These are phyloP conservation scores for Polylopha cassiicola DNA, from an alignment of 2,888 invertebrate species.

Conservation along the genomic window DNA sequence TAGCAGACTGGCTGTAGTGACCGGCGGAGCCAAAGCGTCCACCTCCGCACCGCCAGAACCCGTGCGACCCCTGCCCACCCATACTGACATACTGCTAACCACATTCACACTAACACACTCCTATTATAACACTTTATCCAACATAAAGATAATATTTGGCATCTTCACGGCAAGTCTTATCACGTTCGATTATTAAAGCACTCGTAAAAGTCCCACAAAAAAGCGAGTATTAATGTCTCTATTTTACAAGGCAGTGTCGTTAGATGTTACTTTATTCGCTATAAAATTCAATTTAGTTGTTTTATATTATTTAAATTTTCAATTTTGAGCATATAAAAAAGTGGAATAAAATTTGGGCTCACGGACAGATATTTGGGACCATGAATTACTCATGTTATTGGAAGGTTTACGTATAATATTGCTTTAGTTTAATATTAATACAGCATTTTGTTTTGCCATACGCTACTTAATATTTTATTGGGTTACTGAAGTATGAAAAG, in stretches of 20 bases:
- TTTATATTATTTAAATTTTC: not conserved
- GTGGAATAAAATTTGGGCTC: slow-evolving; percentile 10
- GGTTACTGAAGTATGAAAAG: slow-evolving; percentile 3
- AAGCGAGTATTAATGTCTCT: not conserved
- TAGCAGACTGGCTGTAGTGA: slow-evolving; percentile 59
- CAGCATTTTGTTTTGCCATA: no score
- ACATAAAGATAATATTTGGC: no score
- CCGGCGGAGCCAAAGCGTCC: slow-evolving; percentile 51
- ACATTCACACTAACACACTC: slow-evolving; percentile 58
- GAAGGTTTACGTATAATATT: slow-evolving; percentile 14
- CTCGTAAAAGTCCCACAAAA: slow-evolving; percentile 8
- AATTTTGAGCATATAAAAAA: slow-evolving; percentile 5
- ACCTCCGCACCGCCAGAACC: no score
- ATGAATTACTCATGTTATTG: slow-evolving; percentile 7
- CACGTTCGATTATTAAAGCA: slow-evolving; percentile 6
- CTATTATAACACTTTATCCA: no score
- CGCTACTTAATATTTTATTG: not conserved
- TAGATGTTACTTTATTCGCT: slow-evolving; percentile 1
- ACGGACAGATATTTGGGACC: slow-evolving; percentile 15
- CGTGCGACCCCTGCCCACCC: slow-evolving; percentile 68
- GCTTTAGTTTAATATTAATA: no score
- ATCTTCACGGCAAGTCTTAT: no score
- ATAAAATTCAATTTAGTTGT: slow-evolving; percentile 6
- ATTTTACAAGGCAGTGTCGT: slow-evolving; percentile 1
- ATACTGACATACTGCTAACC: slow-evolving; percentile 67